Percentiles rank a stretch among this genome's conserved stretches.
These are phyloP conservation scores for Callocephalon fimbriatum DNA, from an alignment of 2,113 vertebrate species.

Conservation along the genomic window DNA sequence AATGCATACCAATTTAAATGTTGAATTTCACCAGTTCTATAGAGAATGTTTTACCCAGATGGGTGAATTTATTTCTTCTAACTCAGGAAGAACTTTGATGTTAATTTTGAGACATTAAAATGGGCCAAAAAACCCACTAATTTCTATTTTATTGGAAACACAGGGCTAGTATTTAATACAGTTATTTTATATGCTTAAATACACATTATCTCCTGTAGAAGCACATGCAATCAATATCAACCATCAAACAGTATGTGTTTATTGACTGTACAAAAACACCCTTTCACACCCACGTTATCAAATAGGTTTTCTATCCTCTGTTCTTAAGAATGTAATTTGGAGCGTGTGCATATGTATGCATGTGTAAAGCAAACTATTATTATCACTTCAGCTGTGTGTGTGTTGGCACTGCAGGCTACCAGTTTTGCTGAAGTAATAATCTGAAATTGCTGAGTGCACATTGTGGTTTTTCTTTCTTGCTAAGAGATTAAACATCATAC, in stretches of 20 bases:
- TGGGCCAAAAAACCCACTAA: not conserved
- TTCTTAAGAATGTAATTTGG: not conserved
- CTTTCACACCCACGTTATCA: not conserved
- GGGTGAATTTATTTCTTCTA: not conserved
- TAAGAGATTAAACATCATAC: not conserved
- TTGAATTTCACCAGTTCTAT: not conserved
- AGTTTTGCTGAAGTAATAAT: conserved; percentile 34
- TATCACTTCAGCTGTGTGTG: not conserved
- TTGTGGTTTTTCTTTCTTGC: not conserved
- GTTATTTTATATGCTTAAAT: not conserved
- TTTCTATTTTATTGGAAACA: not conserved
- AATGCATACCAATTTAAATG: not conserved
- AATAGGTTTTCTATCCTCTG: conserved; percentile 22
- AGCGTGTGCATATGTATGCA: not conserved
- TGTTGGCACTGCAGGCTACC: not conserved
- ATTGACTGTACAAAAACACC: conserved; percentile 3
- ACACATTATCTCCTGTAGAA: not conserved
- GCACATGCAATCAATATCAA: conserved; percentile 1
- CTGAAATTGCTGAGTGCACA: conserved; percentile 18
- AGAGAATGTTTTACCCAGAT: not conserved
- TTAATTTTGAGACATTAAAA: not conserved
- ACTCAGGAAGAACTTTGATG: not conserved
- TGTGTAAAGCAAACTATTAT: not conserved
- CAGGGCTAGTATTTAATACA: not conserved
- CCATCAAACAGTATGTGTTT: conserved; percentile 4